Evolutionary conservation across 1,140 invertebrate species (phyloP), one percentile per base, ranked within the genome.

Genomic region (Bombus superbus): DNA sequence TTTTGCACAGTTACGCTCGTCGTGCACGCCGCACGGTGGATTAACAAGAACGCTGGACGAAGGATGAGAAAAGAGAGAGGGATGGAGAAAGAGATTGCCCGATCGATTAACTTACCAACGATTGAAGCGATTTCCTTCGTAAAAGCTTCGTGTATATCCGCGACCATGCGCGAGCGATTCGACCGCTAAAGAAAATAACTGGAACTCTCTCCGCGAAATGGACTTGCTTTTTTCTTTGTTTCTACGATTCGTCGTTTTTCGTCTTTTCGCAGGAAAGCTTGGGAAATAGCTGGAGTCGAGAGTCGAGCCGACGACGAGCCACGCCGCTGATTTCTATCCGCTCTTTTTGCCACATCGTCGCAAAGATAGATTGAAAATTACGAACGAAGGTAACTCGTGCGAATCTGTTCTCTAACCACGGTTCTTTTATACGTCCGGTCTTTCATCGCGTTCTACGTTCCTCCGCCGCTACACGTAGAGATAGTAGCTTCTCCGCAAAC

Each of bases 41-140:
- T 84, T 79, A 79, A 79, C 82, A 71, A 42, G 47, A 44, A 57
- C 42, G 28, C 9, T 1, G n/a, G 25, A 18, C 13, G 53, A 64
- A 40, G 6, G 22, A 28, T 8, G 35, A 18, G 32, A 32, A 28
- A 62, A 62, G 28, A 62, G 59, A 62, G 44, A 47, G 44, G 15
- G 0, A 47, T 11, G 15, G 44, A 47, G 44, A 13, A 13, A 47
- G 57, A 28, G 40, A 32, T 59, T 25, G 53, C 40, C 47, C 72
- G 66, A 84, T 84, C 82, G 82, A 84, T 84, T 84, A 72, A 84
- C 82, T 84, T 71, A 62, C 75, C 71, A 79, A 82, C 81, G 75
- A 84, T 84, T 25, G 75, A 79, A 59, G 13, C 76, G 32, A 64
- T 53, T 32, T 77, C 40, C 42, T 53, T 47, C 25, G 42, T 83